Evolutionary conservation across 37 sponge, comb jelly and placozoan species (phyloP).

Genomic region (Axinella damicornis): DNA sequence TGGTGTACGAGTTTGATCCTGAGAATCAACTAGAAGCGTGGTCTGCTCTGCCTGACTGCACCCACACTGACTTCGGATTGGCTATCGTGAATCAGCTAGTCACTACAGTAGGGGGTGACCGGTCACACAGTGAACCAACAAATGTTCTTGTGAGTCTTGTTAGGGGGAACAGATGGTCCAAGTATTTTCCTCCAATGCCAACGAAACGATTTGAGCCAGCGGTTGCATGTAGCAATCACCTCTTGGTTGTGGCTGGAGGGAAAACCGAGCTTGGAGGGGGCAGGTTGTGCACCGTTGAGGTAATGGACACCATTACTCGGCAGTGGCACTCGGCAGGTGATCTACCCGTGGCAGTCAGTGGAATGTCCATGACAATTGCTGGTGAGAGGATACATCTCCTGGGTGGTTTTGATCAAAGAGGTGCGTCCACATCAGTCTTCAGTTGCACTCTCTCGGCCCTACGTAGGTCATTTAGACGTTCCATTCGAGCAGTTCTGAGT

Average conservation of each 20-base stretch:
- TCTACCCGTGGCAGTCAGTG: too few species aligned
- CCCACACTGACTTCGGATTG: background rate
- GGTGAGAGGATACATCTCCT: too few species aligned
- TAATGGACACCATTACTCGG: too few species aligned
- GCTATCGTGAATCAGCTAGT: background rate
- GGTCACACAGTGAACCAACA: background rate
- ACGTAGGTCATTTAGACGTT: too few species aligned
- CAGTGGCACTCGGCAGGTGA: too few species aligned
- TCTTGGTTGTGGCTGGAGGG: constrained; percentile 11
- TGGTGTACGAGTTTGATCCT: background rate
- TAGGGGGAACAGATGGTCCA: background rate
- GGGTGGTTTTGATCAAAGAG: too few species aligned
- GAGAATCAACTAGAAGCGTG: background rate
- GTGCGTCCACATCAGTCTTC: too few species aligned
- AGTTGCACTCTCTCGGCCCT: too few species aligned
- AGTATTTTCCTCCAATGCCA: constrained; percentile 8
- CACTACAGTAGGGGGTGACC: constrained; percentile 8
- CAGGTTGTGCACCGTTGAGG: too few species aligned
- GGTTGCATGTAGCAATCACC: background rate
- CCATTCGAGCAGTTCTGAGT: too few species aligned
- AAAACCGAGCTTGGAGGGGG: background rate
- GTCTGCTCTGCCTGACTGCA: background rate
- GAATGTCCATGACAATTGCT: too few species aligned
- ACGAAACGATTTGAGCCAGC: background rate
- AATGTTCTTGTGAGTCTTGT: background rate